phyloP scores from a whole-genome alignment of 92 coral and sea anemone species.

The Actinernus sp. region DNA sequence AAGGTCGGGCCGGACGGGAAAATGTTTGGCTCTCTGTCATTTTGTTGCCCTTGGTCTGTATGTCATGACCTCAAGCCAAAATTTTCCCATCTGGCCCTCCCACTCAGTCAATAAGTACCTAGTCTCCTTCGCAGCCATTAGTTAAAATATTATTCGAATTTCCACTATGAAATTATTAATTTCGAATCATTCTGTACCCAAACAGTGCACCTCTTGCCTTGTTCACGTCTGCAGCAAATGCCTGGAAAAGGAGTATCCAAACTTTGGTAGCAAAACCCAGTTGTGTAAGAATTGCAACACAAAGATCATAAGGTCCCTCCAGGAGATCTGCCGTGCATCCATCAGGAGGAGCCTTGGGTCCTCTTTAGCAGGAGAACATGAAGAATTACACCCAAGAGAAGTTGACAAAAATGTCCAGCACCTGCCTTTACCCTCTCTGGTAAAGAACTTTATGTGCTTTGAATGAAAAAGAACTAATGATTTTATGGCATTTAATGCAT shows the following conservation, averaged over 20 bases:
- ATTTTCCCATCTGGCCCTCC: too few species aligned
- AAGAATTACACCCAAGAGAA: slow-evolving; percentile 50
- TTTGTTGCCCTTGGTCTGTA: too few species aligned
- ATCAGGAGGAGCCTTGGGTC: slow-evolving; percentile 55
- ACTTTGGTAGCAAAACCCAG: slow-evolving; percentile 22
- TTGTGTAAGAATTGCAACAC: slow-evolving; percentile 75
- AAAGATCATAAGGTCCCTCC: slow-evolving; percentile 63
- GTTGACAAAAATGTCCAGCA: slow-evolving; percentile 75
- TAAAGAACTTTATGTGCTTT: slow-evolving; percentile 81
- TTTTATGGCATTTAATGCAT: not conserved
- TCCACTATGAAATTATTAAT: too few species aligned
- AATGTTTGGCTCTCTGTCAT: too few species aligned
- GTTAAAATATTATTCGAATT: too few species aligned
- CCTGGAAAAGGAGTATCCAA: slow-evolving; percentile 53
- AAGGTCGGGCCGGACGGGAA: too few species aligned
- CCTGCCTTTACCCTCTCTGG: slow-evolving; percentile 76
- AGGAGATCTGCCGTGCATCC: slow-evolving; percentile 80
- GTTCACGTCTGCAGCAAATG: slow-evolving; percentile 70
- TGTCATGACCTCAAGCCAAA: too few species aligned
- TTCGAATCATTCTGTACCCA: too few species aligned
- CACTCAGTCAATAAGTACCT: too few species aligned
- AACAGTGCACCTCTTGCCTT: slow-evolving; percentile 75
- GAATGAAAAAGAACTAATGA: slow-evolving; percentile 11
- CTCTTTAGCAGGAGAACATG: slow-evolving; percentile 26
- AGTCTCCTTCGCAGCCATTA: too few species aligned